Evolutionary conservation across 2,888 invertebrate genomes (phyloP), one percentile per base, ranked within the genome.

Genomic region (Drosophila melanocephala): DNA sequence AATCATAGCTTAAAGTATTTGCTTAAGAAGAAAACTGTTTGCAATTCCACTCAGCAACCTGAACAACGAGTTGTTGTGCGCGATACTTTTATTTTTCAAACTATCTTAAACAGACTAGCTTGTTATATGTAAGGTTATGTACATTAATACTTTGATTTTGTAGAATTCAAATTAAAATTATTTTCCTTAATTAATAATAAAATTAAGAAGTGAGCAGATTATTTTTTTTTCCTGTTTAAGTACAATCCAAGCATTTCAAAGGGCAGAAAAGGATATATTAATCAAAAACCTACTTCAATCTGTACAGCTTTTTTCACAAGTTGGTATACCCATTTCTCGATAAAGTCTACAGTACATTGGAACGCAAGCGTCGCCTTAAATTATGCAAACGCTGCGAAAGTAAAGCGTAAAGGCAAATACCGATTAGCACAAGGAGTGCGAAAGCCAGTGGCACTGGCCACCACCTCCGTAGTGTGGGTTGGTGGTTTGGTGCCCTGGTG

Each of bases 331-430:
- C 30, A 26, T 10, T 37, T n/a, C 5, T 12, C 3, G 9, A 19
- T 2, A 16, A 2, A 7, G 42, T 10, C n/a, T 62, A 33, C 30
- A 80, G 81, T 77, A 66, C 66, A 80, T 63, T 16, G 14, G 6
- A 51, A 22, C 35, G 62, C 62, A 14, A 16, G 61, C 55, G 52
- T 37, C 64, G 56, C 62, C 58, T 57, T 60, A 55, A 59, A 73
- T 79, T 88, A 88, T 85, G 85, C 86, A 86, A 88, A 81, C 83
- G 73, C 58, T 69, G 85, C 79, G 73, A 85, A 85, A 79, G 79
- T 72, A 70, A 77, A 72, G 75, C 74, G 70, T 50, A 77, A 82
- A 82, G 64, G 70, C 79, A 79, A 79, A 73, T 68, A 71, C 60
- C 88, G 88, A 86, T 86, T 86, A 88, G 83, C 81, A 70, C 83